Conservation (phyloP, 2,113 vertebrate species). For the Gyps fulvus region DNA sequence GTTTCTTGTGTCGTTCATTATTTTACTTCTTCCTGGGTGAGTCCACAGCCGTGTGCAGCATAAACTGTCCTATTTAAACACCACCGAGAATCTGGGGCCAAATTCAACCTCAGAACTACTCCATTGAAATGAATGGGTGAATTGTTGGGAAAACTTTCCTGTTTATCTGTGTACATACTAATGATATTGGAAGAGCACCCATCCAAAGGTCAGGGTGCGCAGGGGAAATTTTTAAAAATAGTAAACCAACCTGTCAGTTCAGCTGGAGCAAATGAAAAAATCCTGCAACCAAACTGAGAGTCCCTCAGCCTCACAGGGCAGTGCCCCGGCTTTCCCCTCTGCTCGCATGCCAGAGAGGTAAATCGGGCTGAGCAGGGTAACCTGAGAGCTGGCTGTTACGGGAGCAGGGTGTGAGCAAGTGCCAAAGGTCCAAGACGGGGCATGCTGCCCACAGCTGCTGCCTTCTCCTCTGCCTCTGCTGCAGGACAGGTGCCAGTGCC, state of each 20-base stretch:
- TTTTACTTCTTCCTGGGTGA: background rate
- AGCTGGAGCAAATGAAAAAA: background rate
- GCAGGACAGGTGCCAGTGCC: too few species aligned
- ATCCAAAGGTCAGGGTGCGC: background rate
- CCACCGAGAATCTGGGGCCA: background rate
- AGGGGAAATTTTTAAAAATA: background rate
- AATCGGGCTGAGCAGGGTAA: background rate
- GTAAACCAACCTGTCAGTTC: background rate
- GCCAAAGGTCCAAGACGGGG: background rate
- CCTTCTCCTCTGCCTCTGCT: background rate
- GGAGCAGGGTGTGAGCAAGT: background rate
- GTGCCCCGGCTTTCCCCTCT: background rate
- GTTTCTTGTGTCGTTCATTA: background rate
- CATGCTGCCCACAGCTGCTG: rapidly evolving
- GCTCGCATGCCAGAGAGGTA: rapidly evolving
- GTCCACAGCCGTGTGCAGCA: background rate
- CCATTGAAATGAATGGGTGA: background rate
- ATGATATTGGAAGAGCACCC: background rate
- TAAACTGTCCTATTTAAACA: background rate
- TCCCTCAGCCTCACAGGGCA: background rate
- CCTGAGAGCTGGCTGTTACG: background rate
- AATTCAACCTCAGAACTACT: background rate
- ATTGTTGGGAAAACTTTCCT: background rate
- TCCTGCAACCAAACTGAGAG: background rate
- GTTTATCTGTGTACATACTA: background rate